A percentile compares a stretch with the other conserved stretches of the same genome.
Evolutionary conservation across 37 sponge, comb jelly and placozoan genomes (phyloP).

Genomic region (Hormiphora californensis): DNA sequence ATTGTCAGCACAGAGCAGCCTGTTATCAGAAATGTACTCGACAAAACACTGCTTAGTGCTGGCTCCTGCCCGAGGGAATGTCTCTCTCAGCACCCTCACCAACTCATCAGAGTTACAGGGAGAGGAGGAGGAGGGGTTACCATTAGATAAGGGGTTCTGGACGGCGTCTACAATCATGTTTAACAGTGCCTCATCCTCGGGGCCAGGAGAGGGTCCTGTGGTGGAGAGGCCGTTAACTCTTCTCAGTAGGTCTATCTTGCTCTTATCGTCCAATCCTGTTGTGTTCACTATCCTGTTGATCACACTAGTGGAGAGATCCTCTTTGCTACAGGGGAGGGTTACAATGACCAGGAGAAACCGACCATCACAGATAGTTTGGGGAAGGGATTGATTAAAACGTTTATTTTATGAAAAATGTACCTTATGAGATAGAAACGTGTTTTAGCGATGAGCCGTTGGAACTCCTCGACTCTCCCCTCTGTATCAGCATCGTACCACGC

Average conservation of each 20-base stretch:
- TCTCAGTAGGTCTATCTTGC: neutral
- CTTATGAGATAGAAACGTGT: neutral
- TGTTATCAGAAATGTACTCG: conserved; percentile 13
- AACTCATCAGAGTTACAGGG: neutral
- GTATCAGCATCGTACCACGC: neutral
- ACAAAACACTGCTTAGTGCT: neutral
- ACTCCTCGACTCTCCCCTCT: neutral
- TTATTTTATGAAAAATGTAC: no score
- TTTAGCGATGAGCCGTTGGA: neutral
- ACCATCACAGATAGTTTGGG: no score
- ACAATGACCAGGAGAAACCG: no score
- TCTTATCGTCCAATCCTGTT: neutral
- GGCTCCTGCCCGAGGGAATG: neutral
- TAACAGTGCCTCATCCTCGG: neutral
- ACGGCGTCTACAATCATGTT: neutral
- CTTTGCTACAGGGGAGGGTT: no score
- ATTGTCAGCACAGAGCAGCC: neutral
- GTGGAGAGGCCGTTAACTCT: neutral
- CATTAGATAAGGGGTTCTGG: neutral
- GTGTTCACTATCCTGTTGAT: neutral
- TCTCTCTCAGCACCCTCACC: neutral
- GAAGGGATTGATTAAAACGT: no score
- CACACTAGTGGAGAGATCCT: neutral
- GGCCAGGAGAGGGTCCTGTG: no score
- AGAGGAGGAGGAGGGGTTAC: neutral